phyloP scores from a whole-genome alignment of 2,797 vertebrate genomes.

The Hydrophis major region DNA sequence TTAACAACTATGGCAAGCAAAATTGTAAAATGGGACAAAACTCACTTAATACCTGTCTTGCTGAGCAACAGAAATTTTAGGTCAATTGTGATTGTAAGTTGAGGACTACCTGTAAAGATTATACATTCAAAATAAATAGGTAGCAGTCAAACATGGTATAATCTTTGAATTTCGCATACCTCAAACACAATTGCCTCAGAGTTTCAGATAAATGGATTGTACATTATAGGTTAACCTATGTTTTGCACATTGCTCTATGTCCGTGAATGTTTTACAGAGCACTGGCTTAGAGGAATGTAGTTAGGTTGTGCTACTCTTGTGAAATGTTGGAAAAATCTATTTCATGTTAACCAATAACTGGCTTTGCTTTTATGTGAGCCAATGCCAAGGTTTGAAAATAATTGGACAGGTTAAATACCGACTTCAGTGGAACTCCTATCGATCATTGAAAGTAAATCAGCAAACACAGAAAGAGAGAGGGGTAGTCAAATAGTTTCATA shows the following conservation, averaged over 20 bases:
- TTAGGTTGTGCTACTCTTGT: rapidly evolving
- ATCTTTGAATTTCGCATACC: not conserved
- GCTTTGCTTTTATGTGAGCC: not conserved
- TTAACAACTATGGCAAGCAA: not conserved
- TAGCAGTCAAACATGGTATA: not conserved
- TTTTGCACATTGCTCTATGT: not conserved
- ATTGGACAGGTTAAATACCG: conserved; percentile 4
- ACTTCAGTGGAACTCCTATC: not conserved
- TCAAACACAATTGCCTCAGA: not conserved
- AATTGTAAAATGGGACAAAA: not conserved
- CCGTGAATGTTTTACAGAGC: not conserved
- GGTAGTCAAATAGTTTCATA: not conserved
- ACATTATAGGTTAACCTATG: not conserved
- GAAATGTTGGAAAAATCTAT: not conserved
- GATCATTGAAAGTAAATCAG: conserved; percentile 16
- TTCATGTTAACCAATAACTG: not conserved
- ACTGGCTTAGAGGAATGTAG: not conserved
- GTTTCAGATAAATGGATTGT: not conserved
- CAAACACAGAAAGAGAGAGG: not conserved
- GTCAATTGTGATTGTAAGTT: not conserved
- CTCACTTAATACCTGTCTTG: not conserved
- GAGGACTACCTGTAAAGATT: not conserved
- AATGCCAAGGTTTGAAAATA: not conserved
- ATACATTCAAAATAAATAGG: not conserved
- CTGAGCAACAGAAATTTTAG: not conserved